Evolutionary conservation across 1,140 invertebrate species (phyloP).

Genomic region (Cotesia typhae): DNA sequence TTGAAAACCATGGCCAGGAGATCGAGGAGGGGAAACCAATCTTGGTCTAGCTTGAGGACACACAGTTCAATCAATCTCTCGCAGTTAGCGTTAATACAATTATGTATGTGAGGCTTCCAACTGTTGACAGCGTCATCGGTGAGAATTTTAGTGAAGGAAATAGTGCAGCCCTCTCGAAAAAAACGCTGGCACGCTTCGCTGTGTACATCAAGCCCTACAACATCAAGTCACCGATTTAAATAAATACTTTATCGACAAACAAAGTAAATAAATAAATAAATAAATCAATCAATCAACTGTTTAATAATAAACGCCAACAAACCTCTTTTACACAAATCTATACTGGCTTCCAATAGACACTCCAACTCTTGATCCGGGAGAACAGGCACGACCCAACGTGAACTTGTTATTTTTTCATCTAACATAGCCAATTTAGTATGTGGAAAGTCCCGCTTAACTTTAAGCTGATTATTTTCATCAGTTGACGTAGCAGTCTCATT

Average conservation of each 20-base stretch:
- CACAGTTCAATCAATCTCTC: conserved; percentile 91
- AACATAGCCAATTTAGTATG: conserved; percentile 83
- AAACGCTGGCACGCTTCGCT: conserved; percentile 93
- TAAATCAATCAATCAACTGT: background rate
- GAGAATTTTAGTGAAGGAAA: conserved; percentile 96
- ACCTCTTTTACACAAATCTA: conserved; percentile 85
- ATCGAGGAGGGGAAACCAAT: conserved; percentile 93
- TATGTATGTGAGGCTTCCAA: conserved; percentile 97
- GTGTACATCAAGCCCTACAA: conserved; percentile 83
- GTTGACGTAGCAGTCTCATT: conserved; percentile 51
- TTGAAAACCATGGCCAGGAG: conserved; percentile 93
- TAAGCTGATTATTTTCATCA: conserved; percentile 63
- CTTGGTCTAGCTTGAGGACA: conserved; percentile 88
- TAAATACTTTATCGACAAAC: too few species aligned
- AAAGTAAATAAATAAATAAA: too few species aligned
- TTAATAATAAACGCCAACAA: conserved; percentile 36
- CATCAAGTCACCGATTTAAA: conserved; percentile 19
- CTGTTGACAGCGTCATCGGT: conserved; percentile 98
- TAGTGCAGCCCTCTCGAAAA: conserved; percentile 92
- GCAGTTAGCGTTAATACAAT: conserved; percentile 93
- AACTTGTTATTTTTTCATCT: conserved; percentile 94
- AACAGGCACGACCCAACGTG: conserved; percentile 96
- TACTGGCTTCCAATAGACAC: conserved; percentile 87
- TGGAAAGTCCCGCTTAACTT: conserved; percentile 81
- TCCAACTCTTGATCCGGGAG: conserved; percentile 95